phyloP scores from a whole-genome alignment of 2,113 vertebrate species.

The Tragelaphus imberbis region DNA sequence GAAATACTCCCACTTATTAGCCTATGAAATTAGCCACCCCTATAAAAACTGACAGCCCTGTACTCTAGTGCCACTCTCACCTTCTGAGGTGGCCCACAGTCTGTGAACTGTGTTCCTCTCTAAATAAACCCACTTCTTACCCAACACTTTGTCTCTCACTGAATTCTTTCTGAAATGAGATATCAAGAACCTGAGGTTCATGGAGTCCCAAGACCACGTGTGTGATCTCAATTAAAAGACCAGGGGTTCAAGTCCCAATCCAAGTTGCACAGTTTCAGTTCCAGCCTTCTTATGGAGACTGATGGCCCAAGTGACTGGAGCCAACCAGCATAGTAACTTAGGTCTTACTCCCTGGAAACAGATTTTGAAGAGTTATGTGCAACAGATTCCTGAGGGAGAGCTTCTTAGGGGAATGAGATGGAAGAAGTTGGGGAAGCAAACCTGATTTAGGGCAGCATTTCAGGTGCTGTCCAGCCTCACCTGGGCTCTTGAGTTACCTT shows the following conservation, averaged over 20 bases:
- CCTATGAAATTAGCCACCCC: not conserved
- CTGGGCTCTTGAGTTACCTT: not conserved
- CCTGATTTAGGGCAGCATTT: not conserved
- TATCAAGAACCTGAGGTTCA: not conserved
- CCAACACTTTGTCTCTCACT: not conserved
- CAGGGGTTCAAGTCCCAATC: not conserved
- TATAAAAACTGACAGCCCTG: not conserved
- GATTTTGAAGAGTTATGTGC: not conserved
- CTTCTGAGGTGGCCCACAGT: not conserved
- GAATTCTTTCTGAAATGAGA: not conserved
- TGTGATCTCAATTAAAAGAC: not conserved
- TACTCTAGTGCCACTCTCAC: not conserved
- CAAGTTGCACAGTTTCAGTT: not conserved
- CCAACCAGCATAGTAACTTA: not conserved
- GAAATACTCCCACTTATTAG: not conserved
- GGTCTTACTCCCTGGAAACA: not conserved
- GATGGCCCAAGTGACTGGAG: not conserved
- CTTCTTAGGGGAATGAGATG: not conserved
- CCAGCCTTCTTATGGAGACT: not conserved
- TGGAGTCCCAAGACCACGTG: not conserved
- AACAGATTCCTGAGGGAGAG: not conserved
- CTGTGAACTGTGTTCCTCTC: not conserved
- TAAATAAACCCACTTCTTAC: not conserved
- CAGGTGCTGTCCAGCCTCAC: not conserved
- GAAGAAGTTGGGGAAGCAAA: not conserved